These are phyloP conservation scores for Microplitis manilae DNA, from an alignment of 2,888 invertebrate genomes.

Conservation along the genomic window DNA sequence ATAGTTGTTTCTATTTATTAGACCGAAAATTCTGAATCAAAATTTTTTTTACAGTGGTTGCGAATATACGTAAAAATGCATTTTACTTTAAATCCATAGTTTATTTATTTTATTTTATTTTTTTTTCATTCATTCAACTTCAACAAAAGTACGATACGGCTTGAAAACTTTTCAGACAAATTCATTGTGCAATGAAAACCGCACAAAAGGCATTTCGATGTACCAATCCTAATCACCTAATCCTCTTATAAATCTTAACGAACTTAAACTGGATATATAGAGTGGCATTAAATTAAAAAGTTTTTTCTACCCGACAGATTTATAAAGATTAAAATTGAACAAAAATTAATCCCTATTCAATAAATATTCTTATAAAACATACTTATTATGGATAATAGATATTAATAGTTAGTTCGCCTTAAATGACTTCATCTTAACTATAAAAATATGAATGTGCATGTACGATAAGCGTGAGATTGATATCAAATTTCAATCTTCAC, in stretches of 20 bases:
- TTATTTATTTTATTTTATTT: background rate
- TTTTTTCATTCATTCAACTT: background rate
- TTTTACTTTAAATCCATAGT: background rate
- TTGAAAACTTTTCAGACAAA: constrained; percentile 11
- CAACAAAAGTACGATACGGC: background rate
- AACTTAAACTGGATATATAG: constrained; percentile 34
- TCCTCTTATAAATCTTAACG: constrained; percentile 46
- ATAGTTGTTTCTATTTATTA: too few species aligned
- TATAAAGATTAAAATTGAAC: background rate
- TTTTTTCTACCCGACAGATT: background rate
- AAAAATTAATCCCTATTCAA: background rate
- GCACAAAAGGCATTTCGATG: constrained; percentile 17
- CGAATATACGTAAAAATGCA: background rate
- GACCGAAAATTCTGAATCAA: too few species aligned
- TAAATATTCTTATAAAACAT: background rate
- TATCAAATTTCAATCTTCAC: constrained; percentile 33
- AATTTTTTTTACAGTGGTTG: background rate
- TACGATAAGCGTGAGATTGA: constrained; percentile 14
- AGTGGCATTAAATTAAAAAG: constrained; percentile 15
- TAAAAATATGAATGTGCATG: constrained; percentile 8
- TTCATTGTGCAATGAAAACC: constrained; percentile 2
- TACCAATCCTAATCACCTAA: constrained; percentile 46
- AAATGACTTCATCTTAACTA: background rate
- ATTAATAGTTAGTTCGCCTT: background rate
- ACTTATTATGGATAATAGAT: background rate